Conservation (phyloP, 2,797 vertebrate species). For the Coranthus polyacanthus region DNA sequence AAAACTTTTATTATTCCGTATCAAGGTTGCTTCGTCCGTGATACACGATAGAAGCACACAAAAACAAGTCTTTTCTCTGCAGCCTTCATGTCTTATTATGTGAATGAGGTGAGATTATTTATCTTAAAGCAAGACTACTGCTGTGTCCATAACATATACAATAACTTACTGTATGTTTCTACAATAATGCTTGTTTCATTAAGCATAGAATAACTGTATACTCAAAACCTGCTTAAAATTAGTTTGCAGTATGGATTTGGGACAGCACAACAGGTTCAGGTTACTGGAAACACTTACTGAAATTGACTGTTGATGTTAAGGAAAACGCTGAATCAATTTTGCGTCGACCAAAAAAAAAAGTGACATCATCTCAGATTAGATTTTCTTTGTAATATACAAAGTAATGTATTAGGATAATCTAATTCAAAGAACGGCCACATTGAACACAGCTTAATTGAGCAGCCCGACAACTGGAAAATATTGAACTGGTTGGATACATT, state of each 20-base stretch:
- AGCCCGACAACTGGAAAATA: constrained; percentile 1
- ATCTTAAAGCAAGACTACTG: background rate
- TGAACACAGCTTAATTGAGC: constrained; percentile 20
- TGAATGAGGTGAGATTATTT: background rate
- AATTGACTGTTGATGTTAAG: too few species aligned
- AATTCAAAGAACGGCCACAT: background rate
- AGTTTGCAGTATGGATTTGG: background rate
- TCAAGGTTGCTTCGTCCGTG: constrained; percentile 13
- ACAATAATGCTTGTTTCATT: too few species aligned
- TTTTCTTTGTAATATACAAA: too few species aligned
- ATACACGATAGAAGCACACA: constrained; percentile 21
- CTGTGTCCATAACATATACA: too few species aligned
- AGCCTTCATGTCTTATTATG: constrained; percentile 18
- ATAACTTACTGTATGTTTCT: too few species aligned
- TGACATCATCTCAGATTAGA: too few species aligned
- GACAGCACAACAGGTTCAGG: background rate
- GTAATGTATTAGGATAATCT: too few species aligned
- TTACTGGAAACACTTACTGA: too few species aligned
- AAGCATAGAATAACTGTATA: too few species aligned
- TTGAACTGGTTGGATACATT: background rate
- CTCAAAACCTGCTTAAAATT: background rate
- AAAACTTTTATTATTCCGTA: constrained; percentile 13
- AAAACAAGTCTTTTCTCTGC: constrained; percentile 5
- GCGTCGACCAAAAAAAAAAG: too few species aligned
- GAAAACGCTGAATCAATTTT: too few species aligned